A percentile compares a stretch with the other conserved stretches of the same genome.
Conservation (phyloP, 2,797 vertebrate genomes). For the Psittacula echo region DNA sequence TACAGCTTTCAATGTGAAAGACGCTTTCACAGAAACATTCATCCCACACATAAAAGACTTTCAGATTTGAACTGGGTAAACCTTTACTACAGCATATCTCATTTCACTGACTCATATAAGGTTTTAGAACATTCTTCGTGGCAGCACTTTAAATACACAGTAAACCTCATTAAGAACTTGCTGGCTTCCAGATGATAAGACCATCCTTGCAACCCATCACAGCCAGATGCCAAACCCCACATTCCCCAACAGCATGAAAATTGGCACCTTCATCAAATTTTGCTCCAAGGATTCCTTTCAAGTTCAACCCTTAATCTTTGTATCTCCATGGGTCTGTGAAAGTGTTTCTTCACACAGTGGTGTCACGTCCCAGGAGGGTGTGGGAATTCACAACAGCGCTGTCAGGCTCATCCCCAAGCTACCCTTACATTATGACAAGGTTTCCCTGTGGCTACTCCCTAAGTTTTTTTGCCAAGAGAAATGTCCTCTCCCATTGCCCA, state of each 20-base stretch:
- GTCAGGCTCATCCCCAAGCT: neutral
- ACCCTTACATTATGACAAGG: neutral
- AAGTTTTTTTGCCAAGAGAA: neutral
- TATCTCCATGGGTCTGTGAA: neutral
- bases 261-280: neutral
- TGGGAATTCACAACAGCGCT: neutral
- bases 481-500: neutral
- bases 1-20: neutral
- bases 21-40: neutral
- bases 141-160: neutral
- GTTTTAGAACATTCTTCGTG: neutral
- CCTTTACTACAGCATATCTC: neutral
- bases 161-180: neutral
- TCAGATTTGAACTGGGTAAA: neutral
- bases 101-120: neutral
- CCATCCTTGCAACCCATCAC: neutral
- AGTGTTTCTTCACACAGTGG: neutral
- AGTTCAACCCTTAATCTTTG: neutral
- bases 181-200: neutral
- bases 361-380: accelerated
- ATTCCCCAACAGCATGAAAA: neutral
- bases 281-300: neutral
- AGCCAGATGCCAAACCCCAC: neutral
- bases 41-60: neutral
- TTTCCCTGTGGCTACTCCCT: neutral